Percentiles rank a stretch among this genome's conserved stretches.
Conservation (phyloP, 2,888 invertebrate genomes). For the Pollenia griseotomentosa region DNA sequence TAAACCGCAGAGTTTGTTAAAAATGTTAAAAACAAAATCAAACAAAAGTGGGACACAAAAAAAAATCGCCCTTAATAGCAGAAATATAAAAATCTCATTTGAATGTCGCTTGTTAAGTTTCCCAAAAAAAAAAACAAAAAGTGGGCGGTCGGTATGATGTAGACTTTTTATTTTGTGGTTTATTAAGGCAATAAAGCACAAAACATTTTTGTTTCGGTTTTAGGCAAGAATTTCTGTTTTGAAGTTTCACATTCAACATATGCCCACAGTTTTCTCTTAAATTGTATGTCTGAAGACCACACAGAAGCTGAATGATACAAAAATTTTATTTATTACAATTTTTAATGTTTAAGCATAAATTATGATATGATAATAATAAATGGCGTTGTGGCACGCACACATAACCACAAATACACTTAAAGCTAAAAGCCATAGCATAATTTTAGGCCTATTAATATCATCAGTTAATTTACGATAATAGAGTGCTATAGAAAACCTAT, state of each 20-base stretch:
- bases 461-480: constrained; percentile 64
- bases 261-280: background rate
- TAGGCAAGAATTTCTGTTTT: constrained; percentile 4
- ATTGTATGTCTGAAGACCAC: background rate
- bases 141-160: too few relatives aligned
- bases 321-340: constrained; percentile 52
- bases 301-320: background rate
- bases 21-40: background rate
- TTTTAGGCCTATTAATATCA: constrained; percentile 58
- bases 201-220: background rate
- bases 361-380: constrained; percentile 35
- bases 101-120: constrained; percentile 10
- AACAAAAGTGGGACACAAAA: background rate
- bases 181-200: constrained; percentile 5
- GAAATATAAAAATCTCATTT: constrained; percentile 3
- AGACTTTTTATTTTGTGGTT: constrained; percentile 6
- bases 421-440: constrained; percentile 25
- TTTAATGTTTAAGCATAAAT: constrained; percentile 59
- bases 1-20: constrained; percentile 40
- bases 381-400: background rate
- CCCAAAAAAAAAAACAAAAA: background rate
- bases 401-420: background rate
- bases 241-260: background rate
- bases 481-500: constrained; percentile 62
- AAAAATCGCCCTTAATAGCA: background rate